Evolutionary conservation across 2,888 invertebrate species (phyloP).

Genomic region (Pristionchus fissidentatus): DNA sequence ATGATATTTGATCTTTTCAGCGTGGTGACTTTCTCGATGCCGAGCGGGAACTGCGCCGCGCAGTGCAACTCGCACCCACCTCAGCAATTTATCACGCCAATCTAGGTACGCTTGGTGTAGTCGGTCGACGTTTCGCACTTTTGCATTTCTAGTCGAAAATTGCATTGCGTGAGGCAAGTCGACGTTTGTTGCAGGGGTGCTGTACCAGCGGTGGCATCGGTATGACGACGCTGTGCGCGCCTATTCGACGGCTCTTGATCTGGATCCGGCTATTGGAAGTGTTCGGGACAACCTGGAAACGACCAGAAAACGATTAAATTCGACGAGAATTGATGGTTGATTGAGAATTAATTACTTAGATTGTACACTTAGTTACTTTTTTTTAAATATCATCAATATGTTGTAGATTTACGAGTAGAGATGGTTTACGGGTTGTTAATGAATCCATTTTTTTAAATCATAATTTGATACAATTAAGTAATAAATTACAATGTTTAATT

Average conservation of each 20-base stretch:
- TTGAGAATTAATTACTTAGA: too few relatives aligned
- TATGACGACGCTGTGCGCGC: constrained; percentile 51
- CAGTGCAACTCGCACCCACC: constrained; percentile 82
- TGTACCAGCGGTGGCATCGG: constrained; percentile 59
- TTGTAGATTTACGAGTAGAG: too few relatives aligned
- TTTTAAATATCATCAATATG: too few relatives aligned
- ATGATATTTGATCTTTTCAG: constrained; percentile 78
- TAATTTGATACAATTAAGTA: too few relatives aligned
- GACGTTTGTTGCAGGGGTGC: constrained; percentile 54
- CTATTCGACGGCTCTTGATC: constrained; percentile 53
- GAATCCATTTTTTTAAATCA: too few relatives aligned
- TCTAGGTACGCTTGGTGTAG: constrained; percentile 84
- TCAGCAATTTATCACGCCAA: constrained; percentile 91
- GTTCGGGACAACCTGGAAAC: constrained; percentile 27
- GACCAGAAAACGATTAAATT: constrained; percentile 13
- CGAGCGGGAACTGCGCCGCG: constrained; percentile 86
- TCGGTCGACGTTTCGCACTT: constrained; percentile 61
- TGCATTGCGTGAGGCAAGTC: constrained; percentile 11
- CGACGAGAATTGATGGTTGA: too few relatives aligned
- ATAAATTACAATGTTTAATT: too few relatives aligned
- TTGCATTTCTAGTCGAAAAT: not conserved
- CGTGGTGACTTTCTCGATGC: constrained; percentile 85
- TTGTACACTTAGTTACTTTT: too few relatives aligned
- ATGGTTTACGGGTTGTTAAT: too few relatives aligned
- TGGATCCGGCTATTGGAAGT: constrained; percentile 15